phyloP scores from a whole-genome alignment of 2,113 vertebrate genomes.

The Neodon shergylaensis region DNA sequence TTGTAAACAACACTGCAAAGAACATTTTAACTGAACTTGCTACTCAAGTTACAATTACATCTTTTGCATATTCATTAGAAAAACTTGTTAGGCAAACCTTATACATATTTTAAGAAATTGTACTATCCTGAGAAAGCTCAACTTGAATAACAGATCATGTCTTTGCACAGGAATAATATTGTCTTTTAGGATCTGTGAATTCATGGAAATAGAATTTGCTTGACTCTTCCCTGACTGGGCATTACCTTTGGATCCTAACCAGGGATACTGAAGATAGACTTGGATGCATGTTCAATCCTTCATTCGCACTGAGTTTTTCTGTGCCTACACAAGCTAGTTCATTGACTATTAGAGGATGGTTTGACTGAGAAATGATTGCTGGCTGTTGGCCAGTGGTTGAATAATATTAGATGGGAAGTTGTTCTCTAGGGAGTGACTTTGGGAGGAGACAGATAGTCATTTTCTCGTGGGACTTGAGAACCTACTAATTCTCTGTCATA shows the following conservation, averaged over 20 bases:
- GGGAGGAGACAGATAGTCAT: constrained; percentile 4
- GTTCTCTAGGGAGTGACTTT: constrained; percentile 48
- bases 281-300: background rate
- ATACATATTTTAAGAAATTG: background rate
- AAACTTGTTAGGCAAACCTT: background rate
- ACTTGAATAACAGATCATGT: background rate
- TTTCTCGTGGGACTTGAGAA: constrained; percentile 53
- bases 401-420: constrained; percentile 40
- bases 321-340: background rate
- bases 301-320: background rate
- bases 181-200: background rate
- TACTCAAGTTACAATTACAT: background rate
- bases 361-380: constrained; percentile 58
- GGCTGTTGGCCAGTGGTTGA: constrained; percentile 41
- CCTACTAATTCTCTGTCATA: constrained; percentile 8
- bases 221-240: background rate
- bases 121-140: background rate
- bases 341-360: background rate
- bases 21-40: constrained; percentile 16
- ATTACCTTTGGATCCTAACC: background rate
- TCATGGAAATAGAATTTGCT: background rate
- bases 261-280: background rate
- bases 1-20: background rate
- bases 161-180: background rate
- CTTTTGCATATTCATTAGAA: constrained; percentile 22